Evolutionary conservation across 1,140 invertebrate genomes (phyloP).

Genomic region (Laupala kohalensis): DNA sequence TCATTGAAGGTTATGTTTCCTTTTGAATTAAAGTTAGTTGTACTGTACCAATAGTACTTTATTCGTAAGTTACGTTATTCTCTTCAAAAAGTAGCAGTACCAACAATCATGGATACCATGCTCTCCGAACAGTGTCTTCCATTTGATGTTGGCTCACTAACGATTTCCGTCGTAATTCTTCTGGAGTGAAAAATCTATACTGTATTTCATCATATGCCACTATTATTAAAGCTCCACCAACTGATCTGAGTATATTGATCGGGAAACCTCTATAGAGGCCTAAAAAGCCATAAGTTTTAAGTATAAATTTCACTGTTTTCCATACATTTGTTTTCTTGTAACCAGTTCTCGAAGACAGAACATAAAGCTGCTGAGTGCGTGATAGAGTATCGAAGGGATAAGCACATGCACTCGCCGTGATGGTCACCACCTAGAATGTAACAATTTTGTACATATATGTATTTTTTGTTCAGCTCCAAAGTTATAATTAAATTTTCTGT

Average conservation of each 20-base stretch:
- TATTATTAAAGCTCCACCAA: background rate
- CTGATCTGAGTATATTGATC: background rate
- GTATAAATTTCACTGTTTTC: background rate
- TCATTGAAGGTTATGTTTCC: no score
- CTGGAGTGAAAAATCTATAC: background rate
- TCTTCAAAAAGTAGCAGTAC: no score
- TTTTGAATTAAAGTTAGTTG: no score
- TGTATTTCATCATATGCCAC: background rate
- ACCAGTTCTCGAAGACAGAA: background rate
- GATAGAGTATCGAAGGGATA: background rate
- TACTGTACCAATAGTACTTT: no score
- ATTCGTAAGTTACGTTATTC: no score
- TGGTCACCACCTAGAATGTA: background rate
- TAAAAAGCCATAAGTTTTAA: background rate
- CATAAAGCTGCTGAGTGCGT: background rate
- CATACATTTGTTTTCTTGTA: background rate
- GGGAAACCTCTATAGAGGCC: background rate
- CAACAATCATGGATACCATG: no score
- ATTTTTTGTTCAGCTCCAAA: no score
- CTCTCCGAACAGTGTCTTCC: no score
- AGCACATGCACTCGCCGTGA: background rate
- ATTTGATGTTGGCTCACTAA: no score
- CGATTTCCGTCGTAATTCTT: no score
- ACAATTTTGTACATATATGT: no score
- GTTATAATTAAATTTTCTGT: no score